These are phyloP conservation scores for Lucinisca nassula DNA, from an alignment of 2,888 invertebrate genomes.

Conservation along the genomic window DNA sequence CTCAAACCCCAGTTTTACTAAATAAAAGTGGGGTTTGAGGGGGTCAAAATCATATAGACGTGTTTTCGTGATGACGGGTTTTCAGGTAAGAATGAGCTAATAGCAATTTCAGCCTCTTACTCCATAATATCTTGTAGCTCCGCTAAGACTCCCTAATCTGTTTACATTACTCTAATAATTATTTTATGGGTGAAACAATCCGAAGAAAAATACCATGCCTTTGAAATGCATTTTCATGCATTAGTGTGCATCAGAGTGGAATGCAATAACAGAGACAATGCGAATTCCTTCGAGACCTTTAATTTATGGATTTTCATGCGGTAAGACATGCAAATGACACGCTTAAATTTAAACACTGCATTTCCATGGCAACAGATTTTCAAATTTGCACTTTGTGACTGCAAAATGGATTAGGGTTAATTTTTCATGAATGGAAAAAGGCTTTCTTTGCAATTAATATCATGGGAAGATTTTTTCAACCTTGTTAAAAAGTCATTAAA, in stretches of 20 bases:
- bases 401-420: background rate
- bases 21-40: too few relatives aligned
- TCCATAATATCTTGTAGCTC: too few relatives aligned
- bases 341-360: slow-evolving; percentile 68
- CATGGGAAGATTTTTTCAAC: too few relatives aligned
- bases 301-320: slow-evolving; percentile 55
- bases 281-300: background rate
- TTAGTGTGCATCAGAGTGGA: background rate
- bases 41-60: too few relatives aligned
- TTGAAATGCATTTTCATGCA: background rate
- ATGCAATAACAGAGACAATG: background rate
- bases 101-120: too few relatives aligned
- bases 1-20: too few relatives aligned
- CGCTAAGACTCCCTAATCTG: too few relatives aligned
- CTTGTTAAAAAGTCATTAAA: too few relatives aligned
- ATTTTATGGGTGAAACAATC: background rate
- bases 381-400: slow-evolving; percentile 49
- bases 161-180: background rate
- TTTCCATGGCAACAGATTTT: slow-evolving; percentile 65
- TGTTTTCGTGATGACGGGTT: too few relatives aligned
- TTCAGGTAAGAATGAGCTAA: too few relatives aligned
- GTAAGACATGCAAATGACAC: slow-evolving; percentile 68
- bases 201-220: background rate
- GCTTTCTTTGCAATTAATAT: too few relatives aligned
- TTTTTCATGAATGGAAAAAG: too few relatives aligned